Evolutionary conservation across 2,797 vertebrate genomes (phyloP), one percentile per base, ranked within the genome.

Genomic region (Craterocephalus amniculus): DNA sequence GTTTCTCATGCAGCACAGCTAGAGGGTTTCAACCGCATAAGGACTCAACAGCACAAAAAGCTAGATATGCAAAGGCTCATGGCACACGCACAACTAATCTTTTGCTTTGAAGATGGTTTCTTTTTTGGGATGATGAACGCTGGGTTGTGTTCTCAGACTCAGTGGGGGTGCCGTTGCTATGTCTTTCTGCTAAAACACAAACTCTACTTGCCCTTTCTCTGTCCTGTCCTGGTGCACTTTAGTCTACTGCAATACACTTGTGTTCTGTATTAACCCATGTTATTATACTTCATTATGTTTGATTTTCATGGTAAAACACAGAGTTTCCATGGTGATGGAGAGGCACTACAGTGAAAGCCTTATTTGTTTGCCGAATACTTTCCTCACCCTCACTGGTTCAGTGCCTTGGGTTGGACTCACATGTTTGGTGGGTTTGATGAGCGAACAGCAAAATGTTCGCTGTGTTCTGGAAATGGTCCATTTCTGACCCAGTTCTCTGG

Each of bases 251-350:
- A 70, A 59, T 49, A 56, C 59, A 70, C 70, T 82, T 80, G 72
- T 36, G 52, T 62, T 63, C 38, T 29, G 24, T 76, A 78, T 82
- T 79, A 85, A 68, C 67, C 59, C 58, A 71, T 75, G 80, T 85
- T 73, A 84, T 88, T 86, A 79, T 76, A 54, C 67, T 87, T 80
- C 81, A 89, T 91, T 91, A 83, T 79, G 73, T 83, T 91, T 83
- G 71, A 86, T 91, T 91, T 88, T 64, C 71, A 61, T 84, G 79
- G 83, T 87, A 72, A 87, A 90, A 91, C 80, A 87, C 70, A 78
- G 58, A 67, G 88, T 91, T 86, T 61, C 91, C 89, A 90, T 87
- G 81, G 91, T 72, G 78, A 91, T 80, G 48, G 45, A 34, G 49
- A 65, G 70, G 75, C 76, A 78, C 60, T 56, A 64, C 79, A 88